Base-by-base conservation (phyloP, 1,140 invertebrate species). In the Drosophila tristis region DNA sequence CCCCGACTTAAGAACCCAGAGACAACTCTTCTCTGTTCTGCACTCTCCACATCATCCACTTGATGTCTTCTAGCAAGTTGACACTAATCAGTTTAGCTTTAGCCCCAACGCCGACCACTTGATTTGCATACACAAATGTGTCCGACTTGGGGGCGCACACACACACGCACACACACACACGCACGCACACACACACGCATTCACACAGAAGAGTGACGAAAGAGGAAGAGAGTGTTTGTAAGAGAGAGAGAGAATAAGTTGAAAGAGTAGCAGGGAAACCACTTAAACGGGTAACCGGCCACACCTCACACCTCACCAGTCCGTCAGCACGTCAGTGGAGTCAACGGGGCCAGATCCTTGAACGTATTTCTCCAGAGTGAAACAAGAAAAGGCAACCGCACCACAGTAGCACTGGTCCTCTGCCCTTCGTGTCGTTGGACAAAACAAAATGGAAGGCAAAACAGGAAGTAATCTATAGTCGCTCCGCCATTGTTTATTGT, bases 381-480 rank as follows among this genome's bases (percentile, higher is more conserved):
- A 13, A 13, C 35, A 39, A 39, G 35, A 39, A 54, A 54, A 54
- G 51, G 31, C 51, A 54, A 16, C 31, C 15, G 23, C 50, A 51
- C 11, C 9, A 0, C 35, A 8, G 35, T 20, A n/a, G 8, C 31
- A 25, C 62, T 65, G 48, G 49, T 64, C 59, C 59, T 60, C 7
- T 31, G 16, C 13, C 29, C 13, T 56, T 55, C 48, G 25, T n/a
- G 39, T 48, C 26, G 16, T 44, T 35, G 39, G 44, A 42, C 76
- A 64, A 76, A 35, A 74, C 67, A 77, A 81, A 81, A 80, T 81
- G 80, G 63, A 71, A 79, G 84, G 84, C 79, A 89, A 87, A 87
- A 89, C 84, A 87, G 84, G 84, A 87, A 87, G 84, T 87, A 87
- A 87, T 87, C 84, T 89, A 87, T 87, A 87, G 84, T 89, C 84